Conservation (phyloP, 2,113 vertebrate species). For the Pygoscelis antarcticus region DNA sequence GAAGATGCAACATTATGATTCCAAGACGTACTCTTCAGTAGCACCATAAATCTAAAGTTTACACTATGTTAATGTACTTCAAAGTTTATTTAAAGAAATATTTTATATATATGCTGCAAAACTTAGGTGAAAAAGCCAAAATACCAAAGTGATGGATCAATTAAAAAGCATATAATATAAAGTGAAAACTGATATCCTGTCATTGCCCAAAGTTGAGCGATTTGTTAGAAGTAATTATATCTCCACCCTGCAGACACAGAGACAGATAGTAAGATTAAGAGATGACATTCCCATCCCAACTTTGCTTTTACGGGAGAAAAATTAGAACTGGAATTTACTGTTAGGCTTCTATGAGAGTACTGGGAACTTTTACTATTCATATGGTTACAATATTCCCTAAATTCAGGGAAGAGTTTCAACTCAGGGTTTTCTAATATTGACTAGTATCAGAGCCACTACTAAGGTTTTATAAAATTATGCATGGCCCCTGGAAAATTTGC, state of each 20-base stretch:
- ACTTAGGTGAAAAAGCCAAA: background rate
- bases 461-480: background rate
- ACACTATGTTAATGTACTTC: background rate
- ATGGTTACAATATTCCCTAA: background rate
- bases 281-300: background rate
- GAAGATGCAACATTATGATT: background rate
- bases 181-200: background rate
- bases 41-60: background rate
- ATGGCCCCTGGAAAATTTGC: background rate
- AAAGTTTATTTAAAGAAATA: background rate
- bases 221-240: background rate
- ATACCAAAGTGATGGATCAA: background rate
- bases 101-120: background rate
- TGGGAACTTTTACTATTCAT: background rate
- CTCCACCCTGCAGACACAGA: background rate
- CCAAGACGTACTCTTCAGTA: background rate
- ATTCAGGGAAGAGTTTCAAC: background rate
- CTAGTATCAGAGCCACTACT: background rate
- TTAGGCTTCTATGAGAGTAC: background rate
- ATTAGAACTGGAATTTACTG: background rate
- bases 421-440: background rate
- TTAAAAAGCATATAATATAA: background rate
- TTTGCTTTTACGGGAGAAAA: fast-evolving
- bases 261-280: background rate
- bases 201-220: background rate